Base-by-base conservation (phyloP, 2,113 vertebrate species). In the Sinocyclocheilus anshuiensis region DNA sequence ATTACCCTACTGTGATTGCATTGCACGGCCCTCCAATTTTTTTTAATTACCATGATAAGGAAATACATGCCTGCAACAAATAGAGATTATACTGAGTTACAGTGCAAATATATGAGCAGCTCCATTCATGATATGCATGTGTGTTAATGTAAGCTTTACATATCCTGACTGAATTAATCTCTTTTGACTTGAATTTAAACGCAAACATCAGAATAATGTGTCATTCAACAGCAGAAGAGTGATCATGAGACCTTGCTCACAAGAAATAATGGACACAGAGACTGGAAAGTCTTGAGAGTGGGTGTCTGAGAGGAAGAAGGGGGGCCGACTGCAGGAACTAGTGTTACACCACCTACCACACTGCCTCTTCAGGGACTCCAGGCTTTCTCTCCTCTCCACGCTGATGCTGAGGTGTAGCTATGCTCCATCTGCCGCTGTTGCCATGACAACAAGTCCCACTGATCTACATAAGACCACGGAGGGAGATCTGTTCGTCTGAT, bases 381-480 rank as follows among this genome's bases (percentile, higher is more conserved):
- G 86, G 80, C 89, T 83, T 83, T 85, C 83, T 88, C 90, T 89
- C 86, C 86, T 86, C 86, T 82, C 87, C 85, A 75, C 87, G 78
- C 84, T 87, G 50, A 26, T 77, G 61, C 87, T 86, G 88, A 88
- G 90, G 86, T 89, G 87, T 83, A 89, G 87, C 86, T 87, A 76
- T 69, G 59, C 88, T 87, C 90, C 89, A 90, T 91, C 90, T 90
- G 89, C 89, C 84, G 59, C 72, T 86, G 91, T 92, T 92, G 89
- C 90, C 89, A 91, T 92, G 90, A 86, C 89, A 90, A 92, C 90
- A 81, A 84, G 89, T 83, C 90, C 90, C 87, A 88, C 85, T 91
- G 90, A 92, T 91, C 90, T 91, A 90, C 90, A 90, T 90, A 89
- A 86, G 87, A 87, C 84, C 87, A 86, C 87, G 84, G 81, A 89